phyloP scores from a whole-genome alignment of 2,888 invertebrate genomes.

The Yponomeuta malinellus region DNA sequence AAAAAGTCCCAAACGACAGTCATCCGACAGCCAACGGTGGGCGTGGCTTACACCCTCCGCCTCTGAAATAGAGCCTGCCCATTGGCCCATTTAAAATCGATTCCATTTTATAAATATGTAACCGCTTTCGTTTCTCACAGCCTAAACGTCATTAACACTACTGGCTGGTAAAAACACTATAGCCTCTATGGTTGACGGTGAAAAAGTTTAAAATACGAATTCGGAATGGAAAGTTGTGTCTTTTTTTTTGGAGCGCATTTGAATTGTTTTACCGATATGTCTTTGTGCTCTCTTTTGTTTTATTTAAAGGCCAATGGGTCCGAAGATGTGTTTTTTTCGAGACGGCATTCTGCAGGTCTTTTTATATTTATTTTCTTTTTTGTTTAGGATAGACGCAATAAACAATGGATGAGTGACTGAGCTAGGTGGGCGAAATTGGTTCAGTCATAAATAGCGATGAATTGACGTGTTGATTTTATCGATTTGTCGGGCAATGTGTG shows the following conservation, averaged over 20 bases:
- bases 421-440: slow-evolving; percentile 67
- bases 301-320: slow-evolving; percentile 65
- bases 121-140: slow-evolving; percentile 56
- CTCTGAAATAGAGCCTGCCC: slow-evolving; percentile 51
- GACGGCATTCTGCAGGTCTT: slow-evolving; percentile 37
- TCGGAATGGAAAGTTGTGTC: slow-evolving; percentile 33
- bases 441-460: slow-evolving; percentile 70
- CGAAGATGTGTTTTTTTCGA: slow-evolving; percentile 47
- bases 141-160: slow-evolving; percentile 29
- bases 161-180: slow-evolving; percentile 21
- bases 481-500: neutral
- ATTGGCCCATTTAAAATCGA: slow-evolving; percentile 75
- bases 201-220: slow-evolving; percentile 33
- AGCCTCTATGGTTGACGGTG: slow-evolving; percentile 22
- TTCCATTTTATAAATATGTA: slow-evolving; percentile 76
- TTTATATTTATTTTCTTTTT: slow-evolving; percentile 23
- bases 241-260: slow-evolving; percentile 37
- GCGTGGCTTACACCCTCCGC: slow-evolving; percentile 60
- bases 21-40: slow-evolving; percentile 61
- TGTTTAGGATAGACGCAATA: slow-evolving; percentile 32
- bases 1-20: slow-evolving; percentile 55
- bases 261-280: slow-evolving; percentile 74
- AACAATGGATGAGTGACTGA: slow-evolving; percentile 42
- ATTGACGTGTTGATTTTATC: slow-evolving; percentile 41
- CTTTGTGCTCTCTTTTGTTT: slow-evolving; percentile 71